Evolutionary conservation across 2,888 invertebrate genomes (phyloP).

Genomic region (Chymomyza caudatula): DNA sequence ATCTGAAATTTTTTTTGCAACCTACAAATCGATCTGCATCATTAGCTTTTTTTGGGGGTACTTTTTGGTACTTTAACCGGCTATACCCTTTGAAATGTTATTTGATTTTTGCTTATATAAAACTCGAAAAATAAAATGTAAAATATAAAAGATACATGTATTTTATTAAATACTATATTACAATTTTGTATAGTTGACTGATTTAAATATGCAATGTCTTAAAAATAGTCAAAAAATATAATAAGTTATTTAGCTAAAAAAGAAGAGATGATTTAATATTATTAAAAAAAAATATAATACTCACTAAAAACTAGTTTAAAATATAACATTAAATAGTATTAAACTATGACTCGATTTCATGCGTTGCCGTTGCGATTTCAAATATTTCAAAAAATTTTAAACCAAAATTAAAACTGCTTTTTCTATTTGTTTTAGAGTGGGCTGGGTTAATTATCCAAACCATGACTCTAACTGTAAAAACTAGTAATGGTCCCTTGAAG

Average conservation of each 20-base stretch:
- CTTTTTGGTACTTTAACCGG: too few relatives aligned
- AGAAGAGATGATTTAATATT: not conserved
- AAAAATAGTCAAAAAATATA: conserved; percentile 56
- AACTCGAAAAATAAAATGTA: too few relatives aligned
- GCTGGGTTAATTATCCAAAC: conserved; percentile 35
- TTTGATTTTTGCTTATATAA: too few relatives aligned
- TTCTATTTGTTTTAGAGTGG: not conserved
- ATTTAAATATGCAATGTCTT: conserved; percentile 29
- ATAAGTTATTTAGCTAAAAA: conserved; percentile 19
- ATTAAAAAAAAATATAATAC: conserved; percentile 21
- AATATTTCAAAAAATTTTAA: not conserved
- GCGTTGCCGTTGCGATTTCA: conserved; percentile 40
- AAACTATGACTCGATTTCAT: conserved; percentile 64
- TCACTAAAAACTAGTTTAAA: conserved; percentile 25
- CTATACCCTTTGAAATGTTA: too few relatives aligned
- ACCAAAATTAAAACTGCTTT: not conserved
- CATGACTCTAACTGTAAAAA: conserved; percentile 46
- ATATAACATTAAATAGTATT: conserved; percentile 20
- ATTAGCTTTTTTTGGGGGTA: too few relatives aligned
- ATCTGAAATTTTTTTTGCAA: too few relatives aligned
- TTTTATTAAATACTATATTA: conserved; percentile 54
- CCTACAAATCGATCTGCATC: too few relatives aligned
- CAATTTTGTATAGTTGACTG: conserved; percentile 22
- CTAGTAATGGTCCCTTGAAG: conserved; percentile 55
- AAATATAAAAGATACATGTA: conserved; percentile 8